Conservation (phyloP, 30 jellyfish, hydroid and myxozoan species). For the Calvadosia cruxmelitensis region DNA sequence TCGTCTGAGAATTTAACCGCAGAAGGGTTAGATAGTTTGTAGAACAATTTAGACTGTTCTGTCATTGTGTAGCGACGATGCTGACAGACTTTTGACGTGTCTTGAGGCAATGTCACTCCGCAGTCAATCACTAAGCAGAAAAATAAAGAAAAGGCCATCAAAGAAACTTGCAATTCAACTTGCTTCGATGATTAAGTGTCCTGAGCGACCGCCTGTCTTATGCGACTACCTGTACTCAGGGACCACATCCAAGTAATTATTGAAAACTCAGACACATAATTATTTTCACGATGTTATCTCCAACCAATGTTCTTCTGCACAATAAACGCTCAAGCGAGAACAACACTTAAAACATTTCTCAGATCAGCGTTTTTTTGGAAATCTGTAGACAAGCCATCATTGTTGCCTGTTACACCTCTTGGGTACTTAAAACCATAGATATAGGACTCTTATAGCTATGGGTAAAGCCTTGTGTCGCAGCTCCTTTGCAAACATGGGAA, state of each 20-base stretch:
- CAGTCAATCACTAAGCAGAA: conserved; percentile 24
- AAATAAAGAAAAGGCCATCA: neutral
- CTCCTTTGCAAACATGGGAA: neutral
- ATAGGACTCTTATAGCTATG: too few relatives aligned
- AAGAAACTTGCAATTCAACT: too few relatives aligned
- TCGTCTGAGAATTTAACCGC: conserved; percentile 23
- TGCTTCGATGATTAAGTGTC: too few relatives aligned
- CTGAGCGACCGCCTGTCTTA: too few relatives aligned
- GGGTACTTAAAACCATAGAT: too few relatives aligned
- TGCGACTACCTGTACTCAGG: neutral
- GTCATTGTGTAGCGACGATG: conserved; percentile 19
- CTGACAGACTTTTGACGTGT: conserved; percentile 19
- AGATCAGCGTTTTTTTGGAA: too few relatives aligned
- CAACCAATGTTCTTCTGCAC: too few relatives aligned
- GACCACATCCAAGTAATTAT: neutral
- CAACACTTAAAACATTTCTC: too few relatives aligned
- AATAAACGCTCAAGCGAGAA: too few relatives aligned
- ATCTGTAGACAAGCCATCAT: too few relatives aligned
- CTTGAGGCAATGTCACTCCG: conserved; percentile 35
- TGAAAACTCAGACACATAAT: neutral
- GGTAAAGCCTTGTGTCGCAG: neutral
- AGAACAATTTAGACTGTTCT: conserved; percentile 18
- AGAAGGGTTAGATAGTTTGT: conserved; percentile 39
- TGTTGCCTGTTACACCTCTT: too few relatives aligned
- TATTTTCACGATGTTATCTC: too few relatives aligned